Evolutionary conservation across 1,140 invertebrate species (phyloP), one percentile per base, ranked within the genome.

Genomic region (Drosophila kohkoa): DNA sequence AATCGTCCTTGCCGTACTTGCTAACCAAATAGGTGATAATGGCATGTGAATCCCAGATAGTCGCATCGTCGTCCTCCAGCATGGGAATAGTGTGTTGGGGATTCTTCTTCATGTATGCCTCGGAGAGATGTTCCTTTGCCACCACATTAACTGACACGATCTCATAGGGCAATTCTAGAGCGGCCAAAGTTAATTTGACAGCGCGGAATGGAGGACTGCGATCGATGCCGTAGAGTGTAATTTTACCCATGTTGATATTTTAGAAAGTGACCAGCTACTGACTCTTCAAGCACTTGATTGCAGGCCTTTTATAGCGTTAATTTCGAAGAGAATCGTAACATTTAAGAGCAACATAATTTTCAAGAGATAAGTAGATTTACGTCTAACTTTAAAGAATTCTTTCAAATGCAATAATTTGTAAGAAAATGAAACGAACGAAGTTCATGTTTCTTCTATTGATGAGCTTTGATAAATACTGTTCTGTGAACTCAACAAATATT

Each of bases 121-220:
- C 95, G 38, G 93, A 95, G 13, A 94, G 82, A 58, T 96, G 94
- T 57, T 96, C 95, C 0, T 94, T 93, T 0, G 92, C 90, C 70
- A 94, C 79, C 0, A 96, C 86, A 85, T 96, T 94, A 0, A 95
- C 93, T 3, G 94, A 78, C 78, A 55, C 73, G 57, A 81, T 81
- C 10, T 92, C 90, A 10, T 94, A 78, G 45, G 93, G 86, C 48
- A 90, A 41, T 3, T 76, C 93, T 2, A 95, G 75, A 10, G 90
- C 91, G 43, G 93, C 92, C 13, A 93, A 90, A 0, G 91, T 81
- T 7, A 94, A 66, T 57, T 93, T 64, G 10, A 92, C 90, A 11
- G 93, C 86, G 0, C 94, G 82, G 15, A 93, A 92, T 25, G 94
- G 93, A 4, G 94, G 90, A 77, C 94, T 94, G 2, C 92, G 48